These are phyloP conservation scores for Epinephelus moara DNA, from an alignment of 2,113 vertebrate genomes.

Conservation along the genomic window DNA sequence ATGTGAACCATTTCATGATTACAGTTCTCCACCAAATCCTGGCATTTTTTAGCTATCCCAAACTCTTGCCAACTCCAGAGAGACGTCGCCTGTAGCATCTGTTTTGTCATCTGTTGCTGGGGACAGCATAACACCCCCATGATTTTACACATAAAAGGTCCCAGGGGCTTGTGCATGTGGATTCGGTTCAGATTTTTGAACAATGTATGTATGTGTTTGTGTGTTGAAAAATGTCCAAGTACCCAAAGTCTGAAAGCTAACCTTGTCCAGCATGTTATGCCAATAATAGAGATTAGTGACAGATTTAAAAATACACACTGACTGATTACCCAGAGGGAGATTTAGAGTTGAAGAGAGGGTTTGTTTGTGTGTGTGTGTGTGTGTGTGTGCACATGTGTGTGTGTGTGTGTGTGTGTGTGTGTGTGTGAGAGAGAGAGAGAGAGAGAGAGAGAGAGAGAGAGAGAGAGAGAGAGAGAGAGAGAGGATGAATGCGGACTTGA, in stretches of 20 bases:
- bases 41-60: constrained; percentile 9
- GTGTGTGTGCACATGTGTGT: neutral
- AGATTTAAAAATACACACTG: constrained; percentile 71
- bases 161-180: neutral
- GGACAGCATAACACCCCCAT: neutral
- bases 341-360: constrained; percentile 59
- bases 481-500: constrained; percentile 33
- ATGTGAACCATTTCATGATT: constrained; percentile 14
- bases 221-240: neutral
- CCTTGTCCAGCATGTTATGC: constrained; percentile 61
- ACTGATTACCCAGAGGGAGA: constrained; percentile 73
- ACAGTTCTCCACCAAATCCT: constrained; percentile 10
- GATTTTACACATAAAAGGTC: constrained; percentile 16
- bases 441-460: constrained; percentile 29
- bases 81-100: constrained; percentile 32
- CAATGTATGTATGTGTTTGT: neutral
- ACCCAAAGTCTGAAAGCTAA: constrained; percentile 53
- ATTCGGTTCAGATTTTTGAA: neutral
- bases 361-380: constrained; percentile 18
- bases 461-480: constrained; percentile 28
- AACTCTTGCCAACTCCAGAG: constrained; percentile 31
- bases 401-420: constrained; percentile 20
- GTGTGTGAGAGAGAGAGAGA: constrained; percentile 17
- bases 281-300: constrained; percentile 75
- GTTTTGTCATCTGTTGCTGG: constrained; percentile 45